A percentile compares a stretch with the other conserved stretches of the same genome.
Evolutionary conservation across 2,888 invertebrate genomes (phyloP).

Genomic region (Hirtodrosophila histrioides): DNA sequence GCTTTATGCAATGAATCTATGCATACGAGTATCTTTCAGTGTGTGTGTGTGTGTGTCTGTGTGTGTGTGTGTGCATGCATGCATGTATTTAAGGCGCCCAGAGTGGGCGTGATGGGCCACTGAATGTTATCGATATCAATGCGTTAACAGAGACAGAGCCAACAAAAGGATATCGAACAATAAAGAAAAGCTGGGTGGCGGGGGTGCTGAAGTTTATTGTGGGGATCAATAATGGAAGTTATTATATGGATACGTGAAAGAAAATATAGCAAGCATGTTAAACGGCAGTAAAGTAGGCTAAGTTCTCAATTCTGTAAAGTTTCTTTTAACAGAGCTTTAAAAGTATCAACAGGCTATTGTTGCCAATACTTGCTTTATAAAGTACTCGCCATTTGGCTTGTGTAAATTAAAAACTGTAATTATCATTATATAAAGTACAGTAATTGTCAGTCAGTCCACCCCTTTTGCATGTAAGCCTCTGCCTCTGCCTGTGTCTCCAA

Average conservation of each 20-base stretch:
- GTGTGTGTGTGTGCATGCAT: slow-evolving; percentile 8
- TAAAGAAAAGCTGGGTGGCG: too few relatives aligned
- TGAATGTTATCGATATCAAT: slow-evolving; percentile 42
- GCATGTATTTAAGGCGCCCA: slow-evolving; percentile 32
- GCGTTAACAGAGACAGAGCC: slow-evolving; percentile 32
- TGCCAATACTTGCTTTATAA: too few relatives aligned
- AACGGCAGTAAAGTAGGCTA: too few relatives aligned
- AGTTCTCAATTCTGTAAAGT: too few relatives aligned
- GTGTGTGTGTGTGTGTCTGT: slow-evolving; percentile 2
- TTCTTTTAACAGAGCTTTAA: too few relatives aligned
- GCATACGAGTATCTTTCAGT: slow-evolving; percentile 31
- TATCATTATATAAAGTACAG: too few relatives aligned
- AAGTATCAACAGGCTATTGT: too few relatives aligned
- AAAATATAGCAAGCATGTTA: too few relatives aligned
- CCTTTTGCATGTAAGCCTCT: not conserved
- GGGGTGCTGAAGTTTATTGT: not conserved
- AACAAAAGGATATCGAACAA: slow-evolving; percentile 16
- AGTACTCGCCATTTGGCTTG: too few relatives aligned
- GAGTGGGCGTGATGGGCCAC: slow-evolving; percentile 15
- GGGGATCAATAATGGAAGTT: slow-evolving; percentile 17
- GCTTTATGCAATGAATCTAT: slow-evolving; percentile 54
- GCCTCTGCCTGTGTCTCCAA: not conserved
- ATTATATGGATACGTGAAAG: too few relatives aligned
- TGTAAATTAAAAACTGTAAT: too few relatives aligned
- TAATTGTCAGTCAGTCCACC: not conserved